Percentiles rank a stretch among this genome's conserved stretches.
phyloP scores from a whole-genome alignment of 2,113 vertebrate species.

The Bambusicola thoracicus region DNA sequence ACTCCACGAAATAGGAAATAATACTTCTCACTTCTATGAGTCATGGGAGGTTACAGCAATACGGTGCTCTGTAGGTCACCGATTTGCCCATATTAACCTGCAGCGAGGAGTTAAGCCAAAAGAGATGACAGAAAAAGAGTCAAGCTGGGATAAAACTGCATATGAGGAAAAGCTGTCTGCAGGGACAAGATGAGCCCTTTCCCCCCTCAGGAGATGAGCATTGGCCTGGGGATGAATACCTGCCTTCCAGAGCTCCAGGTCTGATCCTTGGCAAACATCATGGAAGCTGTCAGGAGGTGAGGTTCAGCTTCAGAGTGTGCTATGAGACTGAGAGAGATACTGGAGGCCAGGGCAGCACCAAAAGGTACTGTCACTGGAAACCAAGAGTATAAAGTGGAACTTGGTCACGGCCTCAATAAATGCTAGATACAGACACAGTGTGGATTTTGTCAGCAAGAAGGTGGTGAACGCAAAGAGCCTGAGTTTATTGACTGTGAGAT shows the following conservation, averaged over 20 bases:
- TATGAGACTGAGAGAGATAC: not conserved
- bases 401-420: not conserved
- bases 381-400: not conserved
- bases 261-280: not conserved
- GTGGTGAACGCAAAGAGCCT: not conserved
- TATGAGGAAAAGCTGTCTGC: not conserved
- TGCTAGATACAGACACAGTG: not conserved
- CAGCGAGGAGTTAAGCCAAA: not conserved
- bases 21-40: not conserved
- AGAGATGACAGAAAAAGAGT: accelerated
- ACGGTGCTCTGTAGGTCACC: not conserved
- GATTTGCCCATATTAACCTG: not conserved
- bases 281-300: not conserved
- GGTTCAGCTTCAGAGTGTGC: not conserved
- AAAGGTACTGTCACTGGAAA: not conserved
- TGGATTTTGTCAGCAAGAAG: not conserved
- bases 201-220: not conserved
- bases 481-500: not conserved
- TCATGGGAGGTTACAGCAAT: not conserved
- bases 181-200: not conserved
- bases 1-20: not conserved
- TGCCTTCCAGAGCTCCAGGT: not conserved
- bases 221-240: not conserved
- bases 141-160: not conserved
- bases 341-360: not conserved